Evolutionary conservation across 2,113 vertebrate genomes (phyloP).

Genomic region (Coryphaenoides rupestris): DNA sequence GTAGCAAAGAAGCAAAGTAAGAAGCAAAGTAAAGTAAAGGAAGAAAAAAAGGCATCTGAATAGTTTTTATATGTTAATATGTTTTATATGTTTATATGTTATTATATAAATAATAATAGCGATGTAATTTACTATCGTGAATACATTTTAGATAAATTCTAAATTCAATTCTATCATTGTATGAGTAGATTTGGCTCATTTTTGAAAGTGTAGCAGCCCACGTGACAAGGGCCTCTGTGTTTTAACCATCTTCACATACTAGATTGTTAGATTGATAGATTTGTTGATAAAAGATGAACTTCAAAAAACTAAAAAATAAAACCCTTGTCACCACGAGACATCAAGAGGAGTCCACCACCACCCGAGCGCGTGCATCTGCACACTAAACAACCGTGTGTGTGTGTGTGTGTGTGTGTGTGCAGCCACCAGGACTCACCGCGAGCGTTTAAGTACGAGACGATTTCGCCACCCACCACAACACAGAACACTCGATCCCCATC

Average conservation of each 20-base stretch:
- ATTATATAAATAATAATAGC: background rate
- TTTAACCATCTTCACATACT: background rate
- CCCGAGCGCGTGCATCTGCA: conserved; percentile 9
- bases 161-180: background rate
- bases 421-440: too few species aligned
- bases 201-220: background rate
- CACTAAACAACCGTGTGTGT: background rate
- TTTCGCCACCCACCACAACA: conserved; percentile 45
- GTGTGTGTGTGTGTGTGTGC: too few species aligned
- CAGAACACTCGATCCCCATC: conserved; percentile 29
- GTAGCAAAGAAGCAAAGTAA: background rate
- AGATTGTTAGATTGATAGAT: too few species aligned
- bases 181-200: background rate
- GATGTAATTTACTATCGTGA: too few species aligned
- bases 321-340: background rate
- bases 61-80: background rate
- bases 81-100: background rate
- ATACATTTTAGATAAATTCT: too few species aligned
- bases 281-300: background rate
- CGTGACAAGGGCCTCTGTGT: background rate
- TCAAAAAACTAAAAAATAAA: background rate
- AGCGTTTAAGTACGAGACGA: background rate
- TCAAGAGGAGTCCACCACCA: conserved; percentile 5
- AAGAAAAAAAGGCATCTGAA: background rate
- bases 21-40: too few species aligned